Base-by-base conservation (phyloP, 2,113 vertebrate species). In the Ammodytes marinus region DNA sequence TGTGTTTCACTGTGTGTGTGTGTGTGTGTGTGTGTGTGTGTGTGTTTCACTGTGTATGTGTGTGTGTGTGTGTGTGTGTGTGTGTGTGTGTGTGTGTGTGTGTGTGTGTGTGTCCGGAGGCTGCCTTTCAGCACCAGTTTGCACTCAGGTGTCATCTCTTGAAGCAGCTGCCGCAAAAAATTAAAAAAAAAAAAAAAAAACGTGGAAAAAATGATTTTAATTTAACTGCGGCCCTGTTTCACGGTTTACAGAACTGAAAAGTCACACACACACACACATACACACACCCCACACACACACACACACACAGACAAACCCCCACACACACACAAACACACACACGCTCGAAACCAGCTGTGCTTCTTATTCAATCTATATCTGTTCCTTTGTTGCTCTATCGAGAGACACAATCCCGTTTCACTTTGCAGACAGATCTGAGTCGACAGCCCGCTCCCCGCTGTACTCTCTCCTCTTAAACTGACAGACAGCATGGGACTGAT, bases 41-140 rank as follows among this genome's bases (percentile, higher is more conserved):
- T 77, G 79, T 73, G 79, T 84, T 86, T 55, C 43, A 15, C 45
- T 76, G 27, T 27, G 27, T 27, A 2, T 70, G 52, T 45, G 72
- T 65, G 35, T 66, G 13, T 40, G 12, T 3, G 8, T 39, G 6
- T 27, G 4, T 58, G 37, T 80, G 58, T 60, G 65, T 1, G 83
- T 43, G 74, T 67, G 77, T 61, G 78, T 74, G 74, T 61, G 73
- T 39, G 74, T 39, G 6, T 27, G 4, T 39, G 6, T 27, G 4
- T 60, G 65, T 1, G 83, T 43, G 74, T 67, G 77, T 61, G 78
- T 74, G 74, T 61, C 70, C 35, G 74, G 80, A 83, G 79, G 80
- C 77, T 88, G 88, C 88, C 27, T 85, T 92, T 91, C 86, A 88
- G 82, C 89, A 91, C 90, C 82, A 90, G 88, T 89, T 94, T 86